Base-by-base conservation (phyloP, 2,797 vertebrate species). In the Sus cebifrons region DNA sequence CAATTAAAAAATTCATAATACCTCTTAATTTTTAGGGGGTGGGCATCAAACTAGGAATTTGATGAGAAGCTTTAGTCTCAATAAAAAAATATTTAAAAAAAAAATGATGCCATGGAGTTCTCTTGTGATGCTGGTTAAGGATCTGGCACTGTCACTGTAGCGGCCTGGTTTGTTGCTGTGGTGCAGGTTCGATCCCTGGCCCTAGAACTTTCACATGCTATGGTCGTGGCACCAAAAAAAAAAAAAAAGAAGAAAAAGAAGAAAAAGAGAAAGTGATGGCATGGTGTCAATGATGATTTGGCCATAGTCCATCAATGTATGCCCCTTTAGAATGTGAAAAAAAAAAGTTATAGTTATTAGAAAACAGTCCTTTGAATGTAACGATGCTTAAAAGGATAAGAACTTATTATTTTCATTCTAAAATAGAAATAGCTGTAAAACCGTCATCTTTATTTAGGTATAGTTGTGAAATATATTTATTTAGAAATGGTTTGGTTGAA, bases 401-500 rank as follows among this genome's bases (percentile, higher is more conserved):
- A 77, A 68, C 68, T 92, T 75, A 49, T 54, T 60, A 77, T 86
- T 83, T 95, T 89, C 36, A 78, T 1, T n/a, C 14, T 27, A 44
- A 96, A 95, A 77, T 62, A 89, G n/a, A 90, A 64, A 92, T 70
- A 23, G 23, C 67, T 86, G 49, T 67, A 68, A 90, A 75, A 29
- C 18, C 60, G 23, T 81, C 36, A 62, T 1, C 10, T 75, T 87
- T 92, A 73, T 56, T 4, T 2, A 52, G 17, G 4, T 71, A 65
- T 81, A 67, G 27, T n/a, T 8, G 4, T 25, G 56, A 65, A 25
- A 44, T 62, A 13, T 56, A 62, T 86, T 89, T 86, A 67, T 96
- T 95, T 70, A 17, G 36, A 20, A 95, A 67, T 93, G 85, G 1
- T 71, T 60, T 86, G 7, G 6, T 93, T 91, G 60, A 89, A 83